Percentiles rank a stretch among this genome's conserved stretches.
These are phyloP conservation scores for Cyclopterus lumpus DNA, from an alignment of 2,797 vertebrate genomes.

Conservation along the genomic window DNA sequence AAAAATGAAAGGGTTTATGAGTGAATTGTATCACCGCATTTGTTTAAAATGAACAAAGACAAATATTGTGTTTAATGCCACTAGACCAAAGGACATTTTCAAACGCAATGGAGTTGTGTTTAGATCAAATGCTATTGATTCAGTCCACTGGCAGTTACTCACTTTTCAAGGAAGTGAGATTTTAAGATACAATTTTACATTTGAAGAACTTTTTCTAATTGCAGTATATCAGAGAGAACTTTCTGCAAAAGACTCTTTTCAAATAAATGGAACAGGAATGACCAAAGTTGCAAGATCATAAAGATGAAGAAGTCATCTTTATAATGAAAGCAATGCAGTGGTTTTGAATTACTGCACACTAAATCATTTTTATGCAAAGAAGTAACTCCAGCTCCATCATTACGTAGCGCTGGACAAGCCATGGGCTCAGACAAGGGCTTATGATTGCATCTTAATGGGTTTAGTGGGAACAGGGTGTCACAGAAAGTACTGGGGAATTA, in stretches of 20 bases:
- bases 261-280: slow-evolving; percentile 43
- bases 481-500: slow-evolving; percentile 29
- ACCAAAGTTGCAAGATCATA: slow-evolving; percentile 43
- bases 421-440: slow-evolving; percentile 41
- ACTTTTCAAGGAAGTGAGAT: slow-evolving; percentile 10
- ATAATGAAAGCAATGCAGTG: slow-evolving; percentile 53
- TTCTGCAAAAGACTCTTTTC: slow-evolving; percentile 32
- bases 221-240: slow-evolving; percentile 17
- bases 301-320: slow-evolving; percentile 55
- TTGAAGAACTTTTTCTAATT: slow-evolving; percentile 27
- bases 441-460: slow-evolving; percentile 58
- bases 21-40: background rate
- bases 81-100: background rate
- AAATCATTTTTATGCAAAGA: slow-evolving; percentile 71
- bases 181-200: slow-evolving; percentile 22
- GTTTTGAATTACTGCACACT: slow-evolving; percentile 65
- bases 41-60: background rate
- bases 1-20: background rate
- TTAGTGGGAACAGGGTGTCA: slow-evolving; percentile 65
- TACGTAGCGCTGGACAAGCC: slow-evolving; percentile 19
- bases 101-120: background rate
- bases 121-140: background rate
- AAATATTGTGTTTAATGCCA: background rate
- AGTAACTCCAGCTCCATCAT: slow-evolving; percentile 60
- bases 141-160: background rate